Evolutionary conservation across 2,113 vertebrate genomes (phyloP).

Genomic region (Argyrosomus japonicus): DNA sequence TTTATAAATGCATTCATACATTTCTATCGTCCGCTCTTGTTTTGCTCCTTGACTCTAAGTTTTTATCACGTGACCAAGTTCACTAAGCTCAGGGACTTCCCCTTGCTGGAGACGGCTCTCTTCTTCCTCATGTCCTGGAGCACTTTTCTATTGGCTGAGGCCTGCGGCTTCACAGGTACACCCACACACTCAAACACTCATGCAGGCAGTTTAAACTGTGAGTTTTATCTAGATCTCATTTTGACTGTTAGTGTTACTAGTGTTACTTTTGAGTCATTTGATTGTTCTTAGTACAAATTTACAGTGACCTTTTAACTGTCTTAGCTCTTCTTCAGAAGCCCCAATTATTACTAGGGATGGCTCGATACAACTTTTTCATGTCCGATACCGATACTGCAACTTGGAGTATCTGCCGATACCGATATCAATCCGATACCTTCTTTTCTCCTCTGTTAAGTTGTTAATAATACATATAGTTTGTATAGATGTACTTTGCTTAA

Average conservation of each 20-base stretch:
- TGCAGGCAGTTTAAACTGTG: neutral
- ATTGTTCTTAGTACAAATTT: neutral
- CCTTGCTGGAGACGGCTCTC: conserved; percentile 93
- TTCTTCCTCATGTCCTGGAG: conserved; percentile 99
- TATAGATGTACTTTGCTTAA: no score
- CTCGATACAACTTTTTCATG: no score
- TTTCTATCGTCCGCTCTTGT: neutral
- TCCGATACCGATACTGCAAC: no score
- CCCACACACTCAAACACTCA: neutral
- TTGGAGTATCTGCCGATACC: no score
- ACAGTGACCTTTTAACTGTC: no score
- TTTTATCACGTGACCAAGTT: conserved; percentile 94
- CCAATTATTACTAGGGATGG: no score
- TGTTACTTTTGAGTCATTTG: neutral
- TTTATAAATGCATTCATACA: neutral
- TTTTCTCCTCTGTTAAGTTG: no score
- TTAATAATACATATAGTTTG: no score
- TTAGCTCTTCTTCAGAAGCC: no score
- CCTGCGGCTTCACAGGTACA: conserved; percentile 95
- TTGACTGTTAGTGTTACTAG: neutral
- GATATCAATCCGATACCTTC: no score
- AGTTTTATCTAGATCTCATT: neutral
- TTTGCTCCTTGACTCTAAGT: conserved; percentile 68
- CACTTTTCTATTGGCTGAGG: conserved; percentile 96
- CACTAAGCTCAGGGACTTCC: conserved; percentile 95